Base-by-base conservation (phyloP, 2,797 vertebrate genomes). In the Capromys pilorides region DNA sequence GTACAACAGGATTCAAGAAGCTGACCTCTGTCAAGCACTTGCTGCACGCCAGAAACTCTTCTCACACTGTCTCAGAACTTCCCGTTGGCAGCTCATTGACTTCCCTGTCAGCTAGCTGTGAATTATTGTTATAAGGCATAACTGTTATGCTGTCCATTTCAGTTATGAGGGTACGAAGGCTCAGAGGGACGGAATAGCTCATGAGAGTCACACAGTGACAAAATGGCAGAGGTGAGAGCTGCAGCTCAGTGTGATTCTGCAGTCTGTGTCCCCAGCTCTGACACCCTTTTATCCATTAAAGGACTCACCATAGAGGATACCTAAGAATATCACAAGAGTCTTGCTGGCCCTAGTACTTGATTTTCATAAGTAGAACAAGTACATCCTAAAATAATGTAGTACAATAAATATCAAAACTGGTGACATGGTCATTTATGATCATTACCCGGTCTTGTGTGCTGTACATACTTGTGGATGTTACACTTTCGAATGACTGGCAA, bases 141-240 rank as follows among this genome's bases (percentile, higher is more conserved):
- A n/a, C 33, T 54, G 13, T 57, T 61, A 75, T 12, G 33, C n/a
- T 39, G 5, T 31, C 12, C 54, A 13, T 62, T 57, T 87, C 69
- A n/a, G 16, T 69, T 10, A 19, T 22, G 62, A 88, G 33, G 54
- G 28, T 39, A 59, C 7, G 6, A 82, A 71, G 45, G 36, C 45
- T 85, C 39, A 21, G 28, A 75, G 31, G 51, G n/a, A 57, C 31
- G 54, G 49, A 67, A 14, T 21, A 41, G 54, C 9, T 61, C 69
- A 61, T 6, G 2, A 14, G 11, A 5, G 3, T 41, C 64, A 45
- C 28, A 1, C 10, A 1, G 31, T 6, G 13, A 78, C 24, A 12
- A 77, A 79, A 21, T 45, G 39, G 18, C 69, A 33, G 45, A 41
- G 2, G 5, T 45, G 57, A 57, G 41, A 45, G 12, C 28, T n/a